A percentile compares a stretch with the other conserved stretches of the same genome.
Conservation (phyloP, 1,140 invertebrate genomes). For the Phymorhynchus buccinoides region DNA sequence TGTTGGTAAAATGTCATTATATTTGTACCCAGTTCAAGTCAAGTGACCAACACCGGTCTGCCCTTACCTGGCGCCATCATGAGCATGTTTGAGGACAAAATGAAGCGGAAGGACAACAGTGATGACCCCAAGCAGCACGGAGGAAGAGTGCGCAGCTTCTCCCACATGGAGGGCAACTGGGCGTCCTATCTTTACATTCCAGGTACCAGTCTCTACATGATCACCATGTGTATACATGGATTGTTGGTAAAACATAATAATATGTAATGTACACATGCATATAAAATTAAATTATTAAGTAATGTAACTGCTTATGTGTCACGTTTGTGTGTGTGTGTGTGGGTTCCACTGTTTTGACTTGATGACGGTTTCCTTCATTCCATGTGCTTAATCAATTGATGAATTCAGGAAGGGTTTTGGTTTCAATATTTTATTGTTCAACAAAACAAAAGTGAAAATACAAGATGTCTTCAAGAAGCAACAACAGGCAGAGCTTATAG, state of each 20-base stretch:
- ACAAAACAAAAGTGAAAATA: too few relatives aligned
- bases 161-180: conserved; percentile 66
- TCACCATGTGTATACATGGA: neutral
- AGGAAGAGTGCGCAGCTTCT: conserved; percentile 60
- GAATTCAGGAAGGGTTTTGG: too few relatives aligned
- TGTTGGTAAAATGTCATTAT: too few relatives aligned
- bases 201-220: conserved; percentile 38
- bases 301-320: neutral
- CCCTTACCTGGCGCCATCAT: conserved; percentile 56
- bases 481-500: too few relatives aligned
- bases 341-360: neutral
- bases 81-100: conserved; percentile 48
- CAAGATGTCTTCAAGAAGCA: too few relatives aligned
- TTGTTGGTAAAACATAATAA: neutral
- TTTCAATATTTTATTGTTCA: too few relatives aligned
- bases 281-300: neutral
- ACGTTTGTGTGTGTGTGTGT: neutral
- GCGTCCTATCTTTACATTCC: conserved; percentile 61
- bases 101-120: neutral
- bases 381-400: too few relatives aligned
- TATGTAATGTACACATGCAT: neutral
- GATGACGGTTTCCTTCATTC: neutral
- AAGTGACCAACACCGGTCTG: conserved; percentile 39
- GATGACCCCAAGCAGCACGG: conserved; percentile 58
- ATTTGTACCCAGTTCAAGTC: too few relatives aligned